Evolutionary conservation across 2,888 invertebrate species (phyloP), one percentile per base, ranked within the genome.

Genomic region (Noctuana brunneofusca): DNA sequence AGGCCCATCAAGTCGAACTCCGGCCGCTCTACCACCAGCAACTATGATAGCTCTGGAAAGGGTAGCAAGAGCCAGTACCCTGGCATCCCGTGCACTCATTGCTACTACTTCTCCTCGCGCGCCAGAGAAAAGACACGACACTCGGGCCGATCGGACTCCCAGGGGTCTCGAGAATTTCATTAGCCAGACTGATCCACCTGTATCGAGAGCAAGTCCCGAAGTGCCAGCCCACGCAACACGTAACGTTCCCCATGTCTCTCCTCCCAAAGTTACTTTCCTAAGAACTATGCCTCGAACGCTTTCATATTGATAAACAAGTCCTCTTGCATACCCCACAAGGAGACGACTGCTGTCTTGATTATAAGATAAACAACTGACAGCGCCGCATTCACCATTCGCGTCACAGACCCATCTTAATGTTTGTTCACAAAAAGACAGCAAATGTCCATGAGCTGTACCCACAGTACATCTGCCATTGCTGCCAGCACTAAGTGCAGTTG

Each of bases 111-210:
- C 99, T 0, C 99, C 99, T 60, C 98, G 94, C 59, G 98, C 98
- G 32, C 99, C 99, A 35, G 99, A 98, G 86, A 99, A 99, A 14
- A 99, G 91, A 81, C 99, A 99, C 58, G 97, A 96, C 0, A 97
- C 96, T 66, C 97, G 96, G 81, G 97, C 97, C 0, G 96, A 96
- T 48, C 98, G 93, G 38, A 97, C 96, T 12, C 98, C 98, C 71
- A 98, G 93, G 11, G 96, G 95, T 64, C 98, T 92, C 46, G 96
- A 97, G 78, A 98, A 98, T 74, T 95, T 96, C 38, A 99, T 90
- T 69, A 98, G 96, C 94, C 98, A 99, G 1, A 99, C 98, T 0
- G 98, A 99, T 0, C 99, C 99, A 1, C 98, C 97, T 52, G 96
- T 97, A 78, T 99, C 99, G 18, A 97, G 96, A 0, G 87, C 87